These are phyloP conservation scores for Puma concolor DNA, from an alignment of 2,113 vertebrate genomes.

Conservation along the genomic window DNA sequence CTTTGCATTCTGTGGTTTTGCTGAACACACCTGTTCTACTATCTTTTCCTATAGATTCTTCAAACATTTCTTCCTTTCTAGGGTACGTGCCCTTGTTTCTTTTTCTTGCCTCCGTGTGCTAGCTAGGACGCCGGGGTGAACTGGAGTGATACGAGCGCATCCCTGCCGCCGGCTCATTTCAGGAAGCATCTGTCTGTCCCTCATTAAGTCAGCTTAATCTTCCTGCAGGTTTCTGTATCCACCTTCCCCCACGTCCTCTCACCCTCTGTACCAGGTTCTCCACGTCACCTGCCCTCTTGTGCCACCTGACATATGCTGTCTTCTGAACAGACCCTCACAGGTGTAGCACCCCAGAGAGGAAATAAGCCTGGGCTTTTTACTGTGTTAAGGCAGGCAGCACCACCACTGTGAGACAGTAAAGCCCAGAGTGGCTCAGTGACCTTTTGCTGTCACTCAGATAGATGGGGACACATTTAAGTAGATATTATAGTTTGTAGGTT, in stretches of 20 bases:
- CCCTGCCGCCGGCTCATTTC: neutral
- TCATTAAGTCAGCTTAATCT: neutral
- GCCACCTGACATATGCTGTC: neutral
- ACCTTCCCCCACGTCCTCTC: neutral
- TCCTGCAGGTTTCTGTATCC: neutral
- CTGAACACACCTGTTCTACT: neutral
- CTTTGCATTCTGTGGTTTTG: neutral
- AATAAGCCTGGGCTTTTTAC: fast-evolving
- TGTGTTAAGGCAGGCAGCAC: neutral
- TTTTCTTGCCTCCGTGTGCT: neutral
- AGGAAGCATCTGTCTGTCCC: neutral
- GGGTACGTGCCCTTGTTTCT: neutral
- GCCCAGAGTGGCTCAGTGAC: neutral
- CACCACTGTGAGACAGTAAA: neutral
- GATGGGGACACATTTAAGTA: neutral
- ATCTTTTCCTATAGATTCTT: neutral
- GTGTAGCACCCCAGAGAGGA: neutral
- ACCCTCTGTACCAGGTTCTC: neutral
- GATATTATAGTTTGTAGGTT: neutral
- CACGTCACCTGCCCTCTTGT: neutral
- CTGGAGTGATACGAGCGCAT: neutral
- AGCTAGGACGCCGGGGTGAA: neutral
- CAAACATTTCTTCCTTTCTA: neutral
- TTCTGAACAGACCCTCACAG: neutral
- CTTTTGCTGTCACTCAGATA: neutral